These are phyloP conservation scores for Heliothis peltigera DNA, from an alignment of 2,888 invertebrate genomes.

Conservation along the genomic window DNA sequence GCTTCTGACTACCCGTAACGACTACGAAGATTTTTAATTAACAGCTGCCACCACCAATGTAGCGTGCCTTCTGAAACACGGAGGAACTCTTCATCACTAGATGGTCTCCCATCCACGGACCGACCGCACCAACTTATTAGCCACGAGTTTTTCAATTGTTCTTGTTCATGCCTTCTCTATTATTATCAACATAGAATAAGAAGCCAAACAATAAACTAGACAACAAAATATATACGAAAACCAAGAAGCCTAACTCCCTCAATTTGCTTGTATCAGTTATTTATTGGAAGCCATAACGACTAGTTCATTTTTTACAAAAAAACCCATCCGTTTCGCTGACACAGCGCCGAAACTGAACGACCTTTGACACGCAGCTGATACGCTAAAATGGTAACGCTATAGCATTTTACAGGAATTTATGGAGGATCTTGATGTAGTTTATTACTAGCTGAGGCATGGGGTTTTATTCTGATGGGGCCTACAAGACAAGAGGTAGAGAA, in stretches of 20 bases:
- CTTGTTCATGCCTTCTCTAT: no score
- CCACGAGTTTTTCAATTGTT: no score
- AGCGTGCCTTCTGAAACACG: no score
- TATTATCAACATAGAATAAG: neutral
- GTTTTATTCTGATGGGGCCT: no score
- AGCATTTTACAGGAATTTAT: slow-evolving; percentile 54
- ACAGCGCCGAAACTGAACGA: slow-evolving; percentile 34
- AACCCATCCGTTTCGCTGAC: slow-evolving; percentile 39
- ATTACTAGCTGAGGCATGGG: slow-evolving; percentile 17
- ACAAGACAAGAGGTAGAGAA: no score
- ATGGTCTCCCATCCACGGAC: no score
- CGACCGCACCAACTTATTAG: no score
- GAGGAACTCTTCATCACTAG: no score
- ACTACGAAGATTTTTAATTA: no score
- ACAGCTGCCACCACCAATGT: no score
- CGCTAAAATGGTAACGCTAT: slow-evolving; percentile 24
- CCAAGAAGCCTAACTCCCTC: neutral
- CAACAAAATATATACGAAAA: neutral
- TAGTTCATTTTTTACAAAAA: slow-evolving; percentile 33
- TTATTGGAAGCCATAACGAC: slow-evolving; percentile 11
- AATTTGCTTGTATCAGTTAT: slow-evolving; percentile 3
- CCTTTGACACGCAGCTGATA: slow-evolving; percentile 50
- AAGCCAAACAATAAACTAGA: neutral
- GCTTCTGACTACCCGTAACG: no score
- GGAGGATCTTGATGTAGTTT: slow-evolving; percentile 34